Evolutionary conservation across 2,113 vertebrate genomes (phyloP).

Genomic region (Neodontobutis hainanensis): DNA sequence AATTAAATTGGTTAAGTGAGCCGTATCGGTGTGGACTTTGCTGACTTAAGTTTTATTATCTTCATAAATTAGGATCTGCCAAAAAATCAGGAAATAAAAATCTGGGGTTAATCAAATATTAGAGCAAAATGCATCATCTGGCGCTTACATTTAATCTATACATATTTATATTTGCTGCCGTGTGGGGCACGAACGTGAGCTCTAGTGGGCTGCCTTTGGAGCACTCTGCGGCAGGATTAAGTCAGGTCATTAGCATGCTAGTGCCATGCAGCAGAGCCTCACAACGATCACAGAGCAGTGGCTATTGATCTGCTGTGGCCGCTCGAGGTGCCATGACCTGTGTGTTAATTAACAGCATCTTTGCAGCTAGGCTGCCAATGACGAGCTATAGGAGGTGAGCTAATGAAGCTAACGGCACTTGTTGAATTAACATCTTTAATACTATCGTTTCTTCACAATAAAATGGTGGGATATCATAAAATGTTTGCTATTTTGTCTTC

Average conservation of each 20-base stretch:
- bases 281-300: conserved; percentile 68
- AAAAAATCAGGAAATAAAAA: neutral
- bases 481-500: neutral
- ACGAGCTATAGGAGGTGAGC: neutral
- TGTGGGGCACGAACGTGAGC: conserved; percentile 5
- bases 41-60: neutral
- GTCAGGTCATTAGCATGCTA: conserved; percentile 59
- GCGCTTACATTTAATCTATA: neutral
- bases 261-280: conserved; percentile 10
- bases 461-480: conserved; percentile 9
- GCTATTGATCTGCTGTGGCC: conserved; percentile 63
- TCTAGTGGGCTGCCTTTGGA: conserved; percentile 12
- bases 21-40: neutral
- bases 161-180: neutral
- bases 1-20: neutral
- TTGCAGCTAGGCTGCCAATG: conserved; percentile 29
- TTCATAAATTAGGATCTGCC: neutral
- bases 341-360: conserved; percentile 64
- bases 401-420: conserved; percentile 27
- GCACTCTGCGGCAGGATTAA: conserved; percentile 54
- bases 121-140: neutral
- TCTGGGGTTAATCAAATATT: neutral
- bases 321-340: conserved; percentile 43
- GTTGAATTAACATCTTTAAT: neutral
- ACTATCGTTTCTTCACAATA: conserved; percentile 6